Percentiles rank a stretch among this genome's conserved stretches.
Conservation (phyloP, 35 echinoderm and acorn worm genomes). For the Patiria miniata region DNA sequence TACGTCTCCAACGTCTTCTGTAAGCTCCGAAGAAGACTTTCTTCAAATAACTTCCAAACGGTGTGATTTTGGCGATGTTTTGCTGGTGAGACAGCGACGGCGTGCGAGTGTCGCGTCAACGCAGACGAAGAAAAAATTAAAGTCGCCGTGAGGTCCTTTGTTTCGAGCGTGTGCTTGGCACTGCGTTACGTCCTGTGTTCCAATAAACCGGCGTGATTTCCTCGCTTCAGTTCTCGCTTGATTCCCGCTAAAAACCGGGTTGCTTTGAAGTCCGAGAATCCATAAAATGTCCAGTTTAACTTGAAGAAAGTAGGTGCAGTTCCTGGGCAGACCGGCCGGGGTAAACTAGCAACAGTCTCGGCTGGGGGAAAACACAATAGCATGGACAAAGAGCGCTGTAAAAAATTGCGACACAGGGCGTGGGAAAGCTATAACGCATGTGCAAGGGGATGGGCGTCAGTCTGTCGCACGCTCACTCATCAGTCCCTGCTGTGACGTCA, state of each 20-base stretch:
- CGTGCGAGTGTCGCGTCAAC: neutral
- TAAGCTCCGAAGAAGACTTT: neutral
- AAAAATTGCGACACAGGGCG: slow-evolving; percentile 26
- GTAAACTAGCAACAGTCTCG: neutral
- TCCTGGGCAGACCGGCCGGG: neutral
- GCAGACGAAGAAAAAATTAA: slow-evolving; percentile 21
- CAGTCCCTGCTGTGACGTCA: slow-evolving; percentile 6
- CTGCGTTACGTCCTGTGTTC: slow-evolving; percentile 1
- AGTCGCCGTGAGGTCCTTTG: slow-evolving; percentile 3
- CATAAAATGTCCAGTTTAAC: neutral
- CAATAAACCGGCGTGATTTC: neutral
- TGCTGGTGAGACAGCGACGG: neutral
- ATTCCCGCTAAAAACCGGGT: neutral
- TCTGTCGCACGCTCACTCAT: neutral
- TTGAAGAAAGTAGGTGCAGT: neutral
- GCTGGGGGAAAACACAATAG: slow-evolving; percentile 15
- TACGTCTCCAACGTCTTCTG: neutral
- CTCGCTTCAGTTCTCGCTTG: too few relatives aligned
- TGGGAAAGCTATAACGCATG: slow-evolving; percentile 30
- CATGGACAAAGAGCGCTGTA: neutral
- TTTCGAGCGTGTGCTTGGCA: slow-evolving; percentile 20
- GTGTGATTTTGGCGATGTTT: neutral
- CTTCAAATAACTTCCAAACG: neutral
- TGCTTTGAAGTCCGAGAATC: too few relatives aligned
- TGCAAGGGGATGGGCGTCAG: slow-evolving; percentile 9